Base-by-base conservation (phyloP, 2,113 vertebrate species). In the Cynopterus brachyotis region DNA sequence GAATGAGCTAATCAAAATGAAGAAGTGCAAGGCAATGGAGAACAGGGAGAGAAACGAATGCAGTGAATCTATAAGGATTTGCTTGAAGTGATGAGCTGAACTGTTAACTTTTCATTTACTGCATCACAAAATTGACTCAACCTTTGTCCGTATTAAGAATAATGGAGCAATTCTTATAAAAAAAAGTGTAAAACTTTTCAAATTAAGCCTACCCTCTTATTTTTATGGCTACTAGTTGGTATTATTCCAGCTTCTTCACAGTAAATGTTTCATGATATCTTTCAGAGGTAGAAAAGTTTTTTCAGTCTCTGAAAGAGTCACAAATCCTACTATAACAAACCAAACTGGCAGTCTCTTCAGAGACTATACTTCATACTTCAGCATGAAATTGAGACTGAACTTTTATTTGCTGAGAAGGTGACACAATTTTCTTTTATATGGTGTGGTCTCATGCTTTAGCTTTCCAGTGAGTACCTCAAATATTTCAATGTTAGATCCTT, bases 101-200 rank as follows among this genome's bases (percentile, higher is more conserved):
- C 95, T 79, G 95, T 97, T 97, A 97, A 97, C 96, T 97, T 97
- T 97, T 95, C 97, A 97, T 98, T 98, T 97, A 95, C 96, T 94
- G 96, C 97, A 96, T 93, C 97, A 90, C 96, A 97, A 97, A 93
- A n/a, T 95, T 96, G 93, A 94, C 95, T 97, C 91, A 96, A 95
- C 97, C 95, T 97, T 96, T 97, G 95, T 97, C 91, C 97, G 69
- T 92, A 85, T 96, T 96, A 96, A 92, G 94, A 98, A 97, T 92
- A 91, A 96, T 96, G 94, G 64, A 85, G 82, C 89, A 85, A 92
- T 97, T 96, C 94, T 97, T 93, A 95, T 94, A 93, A 95, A 98
- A 96, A 92, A 96, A 89, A 84, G 80, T 62, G 50, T 93, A 94
- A 97, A 92, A 81, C 83, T 96, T 98, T 95, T 96, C 86, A 89